These are phyloP conservation scores for Amiota communis DNA, from an alignment of 2,888 invertebrate genomes.

Conservation along the genomic window DNA sequence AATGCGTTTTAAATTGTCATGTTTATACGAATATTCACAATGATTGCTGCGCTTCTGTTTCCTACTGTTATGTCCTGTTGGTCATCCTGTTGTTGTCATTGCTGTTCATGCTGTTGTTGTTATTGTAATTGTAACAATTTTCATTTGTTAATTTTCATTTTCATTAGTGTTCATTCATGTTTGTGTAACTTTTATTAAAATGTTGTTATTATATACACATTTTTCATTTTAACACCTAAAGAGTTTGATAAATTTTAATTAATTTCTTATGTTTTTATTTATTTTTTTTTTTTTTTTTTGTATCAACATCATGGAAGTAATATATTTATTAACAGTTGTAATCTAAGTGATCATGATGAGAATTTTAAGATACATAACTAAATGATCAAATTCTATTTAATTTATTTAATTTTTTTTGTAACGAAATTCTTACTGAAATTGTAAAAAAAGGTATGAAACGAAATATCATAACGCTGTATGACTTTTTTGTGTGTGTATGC, in stretches of 20 bases:
- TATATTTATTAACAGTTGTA: not conserved
- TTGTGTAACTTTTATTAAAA: slow-evolving; percentile 55
- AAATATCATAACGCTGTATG: too few species aligned
- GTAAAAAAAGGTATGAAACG: too few species aligned
- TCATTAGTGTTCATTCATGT: slow-evolving; percentile 44
- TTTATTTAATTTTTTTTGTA: too few species aligned
- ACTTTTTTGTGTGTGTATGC: too few species aligned
- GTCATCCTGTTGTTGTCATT: not conserved
- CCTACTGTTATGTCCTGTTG: slow-evolving; percentile 43
- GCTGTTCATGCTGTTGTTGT: slow-evolving; percentile 29
- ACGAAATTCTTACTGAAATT: too few species aligned
- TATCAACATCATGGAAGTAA: not conserved
- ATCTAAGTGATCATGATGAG: too few species aligned
- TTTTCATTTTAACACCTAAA: slow-evolving; percentile 33
- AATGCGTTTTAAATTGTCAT: slow-evolving; percentile 66
- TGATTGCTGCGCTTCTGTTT: slow-evolving; percentile 1
- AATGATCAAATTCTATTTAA: too few species aligned
- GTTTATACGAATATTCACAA: slow-evolving; percentile 53
- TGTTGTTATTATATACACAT: slow-evolving; percentile 50
- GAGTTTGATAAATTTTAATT: not conserved
- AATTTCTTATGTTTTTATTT: not conserved
- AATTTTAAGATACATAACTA: too few species aligned
- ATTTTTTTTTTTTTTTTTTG: not conserved
- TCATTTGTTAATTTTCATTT: slow-evolving; percentile 54
- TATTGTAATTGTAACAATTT: slow-evolving; percentile 38